Conservation (phyloP, 2,113 vertebrate species). For the Orthonyx spaldingii region DNA sequence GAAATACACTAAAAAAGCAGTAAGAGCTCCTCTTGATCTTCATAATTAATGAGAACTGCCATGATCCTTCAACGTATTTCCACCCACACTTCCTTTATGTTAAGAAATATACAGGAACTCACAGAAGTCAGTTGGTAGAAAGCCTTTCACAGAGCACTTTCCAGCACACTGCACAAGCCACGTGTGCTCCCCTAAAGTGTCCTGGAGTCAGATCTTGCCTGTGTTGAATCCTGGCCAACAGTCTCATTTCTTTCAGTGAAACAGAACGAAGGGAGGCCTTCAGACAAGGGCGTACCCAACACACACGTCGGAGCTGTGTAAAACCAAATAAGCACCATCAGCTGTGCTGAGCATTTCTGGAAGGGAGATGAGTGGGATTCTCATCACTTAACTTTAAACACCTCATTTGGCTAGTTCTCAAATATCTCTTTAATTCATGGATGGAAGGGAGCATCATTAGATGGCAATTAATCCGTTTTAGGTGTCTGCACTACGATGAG, state of each 20-base stretch:
- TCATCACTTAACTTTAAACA: neutral
- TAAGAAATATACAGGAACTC: neutral
- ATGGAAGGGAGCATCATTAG: neutral
- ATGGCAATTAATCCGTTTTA: neutral
- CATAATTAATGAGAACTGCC: conserved; percentile 8
- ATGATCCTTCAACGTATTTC: neutral
- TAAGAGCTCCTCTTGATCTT: neutral
- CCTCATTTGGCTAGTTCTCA: neutral
- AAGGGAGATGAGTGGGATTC: neutral
- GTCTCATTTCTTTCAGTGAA: neutral
- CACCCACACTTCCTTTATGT: neutral
- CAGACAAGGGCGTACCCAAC: neutral
- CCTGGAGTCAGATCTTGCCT: neutral
- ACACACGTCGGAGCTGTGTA: neutral
- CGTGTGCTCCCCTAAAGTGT: neutral
- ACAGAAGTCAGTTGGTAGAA: neutral
- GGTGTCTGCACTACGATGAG: neutral
- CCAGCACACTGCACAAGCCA: neutral
- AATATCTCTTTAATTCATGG: neutral
- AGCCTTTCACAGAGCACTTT: neutral
- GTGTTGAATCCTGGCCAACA: neutral
- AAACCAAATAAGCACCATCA: neutral
- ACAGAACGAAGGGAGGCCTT: neutral
- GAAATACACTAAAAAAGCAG: neutral
- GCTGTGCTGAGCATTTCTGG: neutral